phyloP scores from a whole-genome alignment of 2,888 invertebrate species.

The Scelioninae gen. 1 region DNA sequence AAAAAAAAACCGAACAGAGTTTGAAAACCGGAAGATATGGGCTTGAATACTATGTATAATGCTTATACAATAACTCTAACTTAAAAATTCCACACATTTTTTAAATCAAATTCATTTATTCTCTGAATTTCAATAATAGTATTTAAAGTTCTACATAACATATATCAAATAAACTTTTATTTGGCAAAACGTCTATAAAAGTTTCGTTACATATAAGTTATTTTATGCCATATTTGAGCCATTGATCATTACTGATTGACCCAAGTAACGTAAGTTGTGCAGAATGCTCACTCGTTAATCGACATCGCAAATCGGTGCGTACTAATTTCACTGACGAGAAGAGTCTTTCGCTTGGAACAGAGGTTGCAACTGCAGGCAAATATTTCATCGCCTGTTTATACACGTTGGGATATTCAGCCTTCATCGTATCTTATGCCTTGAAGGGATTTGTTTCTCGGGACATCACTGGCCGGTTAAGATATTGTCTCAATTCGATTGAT shows the following conservation, averaged over 20 bases:
- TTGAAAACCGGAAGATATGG: too few relatives aligned
- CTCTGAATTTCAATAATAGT: too few relatives aligned
- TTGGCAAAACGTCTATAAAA: background rate
- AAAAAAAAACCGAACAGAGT: too few relatives aligned
- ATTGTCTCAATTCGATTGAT: too few relatives aligned
- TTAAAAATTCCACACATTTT: too few relatives aligned
- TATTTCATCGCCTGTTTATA: slow-evolving; percentile 22
- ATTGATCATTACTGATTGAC: slow-evolving; percentile 16
- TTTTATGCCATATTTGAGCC: slow-evolving; percentile 4
- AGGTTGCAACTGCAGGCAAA: slow-evolving; percentile 26
- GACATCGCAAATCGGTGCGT: slow-evolving; percentile 8
- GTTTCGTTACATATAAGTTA: slow-evolving; percentile 1
- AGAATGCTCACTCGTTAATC: slow-evolving; percentile 22
- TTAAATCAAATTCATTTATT: too few relatives aligned
- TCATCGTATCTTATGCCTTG: slow-evolving; percentile 17
- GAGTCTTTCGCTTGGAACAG: slow-evolving; percentile 27
- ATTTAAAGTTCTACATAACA: too few relatives aligned
- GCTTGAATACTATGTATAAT: too few relatives aligned
- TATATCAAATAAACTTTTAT: too few relatives aligned
- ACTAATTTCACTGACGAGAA: slow-evolving; percentile 21
- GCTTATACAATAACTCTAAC: too few relatives aligned
- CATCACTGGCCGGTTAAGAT: slow-evolving; percentile 15
- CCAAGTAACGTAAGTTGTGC: slow-evolving; percentile 18
- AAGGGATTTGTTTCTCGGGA: slow-evolving; percentile 21
- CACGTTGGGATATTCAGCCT: slow-evolving; percentile 13